Base-by-base conservation (phyloP, 2,888 invertebrate genomes). In the Lepas anatifera region DNA sequence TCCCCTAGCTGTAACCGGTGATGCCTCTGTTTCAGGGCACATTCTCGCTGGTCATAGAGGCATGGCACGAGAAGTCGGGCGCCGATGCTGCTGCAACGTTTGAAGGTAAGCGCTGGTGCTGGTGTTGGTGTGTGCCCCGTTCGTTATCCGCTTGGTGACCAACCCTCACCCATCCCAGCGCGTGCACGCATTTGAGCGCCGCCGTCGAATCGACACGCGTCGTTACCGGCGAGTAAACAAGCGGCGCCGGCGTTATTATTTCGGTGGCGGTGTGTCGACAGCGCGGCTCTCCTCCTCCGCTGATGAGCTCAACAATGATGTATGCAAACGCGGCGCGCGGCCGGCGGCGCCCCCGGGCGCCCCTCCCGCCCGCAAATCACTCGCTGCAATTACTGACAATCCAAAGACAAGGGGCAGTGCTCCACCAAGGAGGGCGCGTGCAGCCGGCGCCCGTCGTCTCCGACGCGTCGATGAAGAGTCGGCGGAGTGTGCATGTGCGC, bases 21-120 rank as follows among this genome's bases (percentile, higher is more conserved):
- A n/a, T n/a, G n/a, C n/a, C n/a, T n/a, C 41, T 41, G 58, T 58
- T 58, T 22, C 89, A 96, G 96, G 94, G 95, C 77, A 92, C 95
- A 77, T 96, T 96, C 85, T 94, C 95, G 78, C 86, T 97, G 79
- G 95, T 97, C 80, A 90, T 97, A 77, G 96, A 96, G 85, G 95
- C 95, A 79, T 94, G 92, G 89, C 95, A 95, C 83, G 92, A 91
- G 58, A 32, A 35, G 35, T 2, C 32, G 0, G 58, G 6, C 18
- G 18, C 11, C 35, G 58, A 58, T 10, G 35, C 32, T 2, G 58
- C 58, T 7, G 22, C 32, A 1, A 16, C 58, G 58, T 58, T 58
- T 22, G 58, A 58, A 58, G 58, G 58, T 58, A n/a, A n/a, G 48
- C 25, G 25, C n/a, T 1, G 1, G 41, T 41, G 41, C 41, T 16